A percentile compares a stretch with the other conserved stretches of the same genome.
Evolutionary conservation across 64 coral and sea anemone species (phyloP).

Genomic region (Dendrophyllia cribrosa): DNA sequence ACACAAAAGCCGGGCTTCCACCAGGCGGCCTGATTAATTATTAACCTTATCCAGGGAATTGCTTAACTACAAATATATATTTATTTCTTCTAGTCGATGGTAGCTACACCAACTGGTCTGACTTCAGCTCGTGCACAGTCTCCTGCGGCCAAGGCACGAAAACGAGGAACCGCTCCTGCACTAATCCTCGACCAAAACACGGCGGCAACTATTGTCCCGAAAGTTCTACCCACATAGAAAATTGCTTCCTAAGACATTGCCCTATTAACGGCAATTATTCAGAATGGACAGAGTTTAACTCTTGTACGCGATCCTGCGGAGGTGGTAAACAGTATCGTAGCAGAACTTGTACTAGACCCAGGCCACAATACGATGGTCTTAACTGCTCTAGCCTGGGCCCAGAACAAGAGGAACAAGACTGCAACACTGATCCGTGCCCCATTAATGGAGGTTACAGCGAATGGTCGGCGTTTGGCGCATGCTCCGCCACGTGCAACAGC

Average conservation of each 20-base stretch:
- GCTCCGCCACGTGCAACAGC: slow-evolving; percentile 72
- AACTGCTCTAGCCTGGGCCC: slow-evolving; percentile 73
- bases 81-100: slow-evolving; percentile 69
- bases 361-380: slow-evolving; percentile 68
- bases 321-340: slow-evolving; percentile 37
- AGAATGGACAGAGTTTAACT: slow-evolving; percentile 60
- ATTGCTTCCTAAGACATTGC: slow-evolving; percentile 54
- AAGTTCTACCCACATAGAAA: not conserved
- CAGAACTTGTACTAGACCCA: slow-evolving; percentile 72
- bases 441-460: slow-evolving; percentile 84
- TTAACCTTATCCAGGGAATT: too few species aligned
- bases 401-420: slow-evolving; percentile 31
- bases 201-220: slow-evolving; percentile 56
- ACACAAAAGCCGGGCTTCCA: too few species aligned
- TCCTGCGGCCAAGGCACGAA: slow-evolving; percentile 63
- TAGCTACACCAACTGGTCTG: slow-evolving; percentile 72
- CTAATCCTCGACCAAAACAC: slow-evolving; percentile 74
- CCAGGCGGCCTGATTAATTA: too few species aligned
- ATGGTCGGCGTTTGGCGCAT: slow-evolving; percentile 81
- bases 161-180: slow-evolving; percentile 69
- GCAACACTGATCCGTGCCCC: slow-evolving; percentile 71
- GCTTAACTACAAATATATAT: not conserved
- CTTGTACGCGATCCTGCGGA: slow-evolving; percentile 65
- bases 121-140: slow-evolving; percentile 69
- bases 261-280: slow-evolving; percentile 83